Percentiles rank a stretch among this genome's conserved stretches.
Evolutionary conservation across 2,113 vertebrate genomes (phyloP).

Genomic region (Actenoides lindsayi): DNA sequence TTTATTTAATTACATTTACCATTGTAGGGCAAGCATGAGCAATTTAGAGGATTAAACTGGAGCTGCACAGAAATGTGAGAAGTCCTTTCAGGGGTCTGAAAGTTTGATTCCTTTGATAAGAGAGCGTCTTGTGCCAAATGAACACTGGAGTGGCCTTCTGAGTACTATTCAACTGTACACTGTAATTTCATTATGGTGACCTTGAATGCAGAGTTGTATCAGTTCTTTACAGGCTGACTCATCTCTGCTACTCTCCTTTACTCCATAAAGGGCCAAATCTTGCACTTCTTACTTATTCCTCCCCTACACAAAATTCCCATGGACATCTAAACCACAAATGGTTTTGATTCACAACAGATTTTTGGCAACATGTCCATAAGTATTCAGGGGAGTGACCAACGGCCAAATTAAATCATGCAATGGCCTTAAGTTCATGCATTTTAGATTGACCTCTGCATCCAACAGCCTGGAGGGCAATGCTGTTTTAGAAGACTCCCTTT

Average conservation of each 20-base stretch:
- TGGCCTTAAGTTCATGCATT: neutral
- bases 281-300: neutral
- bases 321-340: neutral
- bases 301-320: neutral
- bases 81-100: neutral
- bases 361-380: neutral
- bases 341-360: neutral
- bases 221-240: neutral
- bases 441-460: neutral
- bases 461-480: neutral
- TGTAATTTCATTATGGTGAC: conserved; percentile 39
- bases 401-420: neutral
- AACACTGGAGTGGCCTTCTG: neutral
- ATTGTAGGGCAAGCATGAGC: neutral
- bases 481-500: neutral
- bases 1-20: conserved; percentile 32
- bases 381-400: neutral
- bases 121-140: conserved; percentile 19
- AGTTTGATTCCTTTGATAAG: neutral
- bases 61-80: neutral
- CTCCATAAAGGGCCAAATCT: neutral
- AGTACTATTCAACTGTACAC: neutral
- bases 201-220: neutral
- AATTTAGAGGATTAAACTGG: conserved; percentile 54
- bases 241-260: neutral